Percentiles rank a stretch among this genome's conserved stretches.
Evolutionary conservation across 2,888 invertebrate genomes (phyloP).

Genomic region (Galeruca laticollis): DNA sequence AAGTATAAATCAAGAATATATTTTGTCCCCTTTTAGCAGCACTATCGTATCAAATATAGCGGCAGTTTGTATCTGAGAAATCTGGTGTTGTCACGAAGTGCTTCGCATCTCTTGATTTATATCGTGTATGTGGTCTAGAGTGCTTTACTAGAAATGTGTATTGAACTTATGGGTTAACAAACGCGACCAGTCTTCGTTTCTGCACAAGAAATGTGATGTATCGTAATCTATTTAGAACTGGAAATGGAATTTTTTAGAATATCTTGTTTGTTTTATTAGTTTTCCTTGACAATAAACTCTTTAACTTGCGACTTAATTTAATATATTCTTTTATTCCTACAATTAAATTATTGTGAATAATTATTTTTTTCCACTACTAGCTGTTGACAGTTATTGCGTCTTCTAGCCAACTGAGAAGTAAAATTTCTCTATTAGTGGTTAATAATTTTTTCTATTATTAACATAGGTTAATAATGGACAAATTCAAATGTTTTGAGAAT

Average conservation of each 20-base stretch:
- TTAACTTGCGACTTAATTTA: too few species aligned
- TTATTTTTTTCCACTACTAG: too few species aligned
- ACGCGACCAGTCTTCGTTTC: background rate
- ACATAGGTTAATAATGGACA: too few species aligned
- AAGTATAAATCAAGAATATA: conserved; percentile 35
- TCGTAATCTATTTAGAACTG: conserved; percentile 23
- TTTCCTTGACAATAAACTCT: too few species aligned
- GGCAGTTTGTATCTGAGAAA: conserved; percentile 57
- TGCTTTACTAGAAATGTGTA: conserved; percentile 33
- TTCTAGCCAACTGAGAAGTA: too few species aligned
- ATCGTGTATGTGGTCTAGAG: conserved; percentile 57
- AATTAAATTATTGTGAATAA: too few species aligned
- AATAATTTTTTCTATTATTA: too few species aligned
- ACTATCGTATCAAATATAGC: conserved; percentile 34
- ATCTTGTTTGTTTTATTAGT: background rate
- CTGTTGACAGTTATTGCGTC: too few species aligned
- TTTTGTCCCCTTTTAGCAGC: conserved; percentile 31
- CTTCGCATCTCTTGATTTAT: conserved; percentile 61
- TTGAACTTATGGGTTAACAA: conserved; percentile 35
- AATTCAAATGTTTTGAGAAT: too few species aligned
- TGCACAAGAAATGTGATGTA: conserved; percentile 33
- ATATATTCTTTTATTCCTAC: too few species aligned
- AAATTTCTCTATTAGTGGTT: too few species aligned
- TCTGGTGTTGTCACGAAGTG: conserved; percentile 62
- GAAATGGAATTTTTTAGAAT: background rate